Conservation (phyloP, 2,888 invertebrate genomes). For the Tenthredo amoena region DNA sequence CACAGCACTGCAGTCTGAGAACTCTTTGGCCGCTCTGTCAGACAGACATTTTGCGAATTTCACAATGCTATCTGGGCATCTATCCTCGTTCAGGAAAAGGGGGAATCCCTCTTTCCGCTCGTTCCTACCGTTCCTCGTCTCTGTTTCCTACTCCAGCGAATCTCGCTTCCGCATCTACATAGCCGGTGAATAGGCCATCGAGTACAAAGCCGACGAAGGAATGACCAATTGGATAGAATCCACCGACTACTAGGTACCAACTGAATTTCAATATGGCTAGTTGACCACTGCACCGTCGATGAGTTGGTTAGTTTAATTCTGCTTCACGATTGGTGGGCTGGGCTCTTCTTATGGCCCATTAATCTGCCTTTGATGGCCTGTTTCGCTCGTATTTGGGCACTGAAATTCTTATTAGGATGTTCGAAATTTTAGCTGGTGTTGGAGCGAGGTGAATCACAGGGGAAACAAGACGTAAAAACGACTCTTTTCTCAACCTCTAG, state of each 20-base stretch:
- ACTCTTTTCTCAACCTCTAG: not conserved
- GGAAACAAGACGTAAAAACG: not conserved
- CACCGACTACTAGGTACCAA: conserved; percentile 23
- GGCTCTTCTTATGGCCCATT: not conserved
- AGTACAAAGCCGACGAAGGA: conserved; percentile 48
- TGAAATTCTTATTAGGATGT: not conserved
- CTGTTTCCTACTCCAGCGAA: not conserved
- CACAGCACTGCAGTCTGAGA: not conserved
- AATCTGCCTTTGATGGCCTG: not conserved
- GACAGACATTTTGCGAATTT: conserved; percentile 32
- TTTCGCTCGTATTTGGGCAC: not conserved
- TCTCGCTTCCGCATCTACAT: conserved; percentile 8
- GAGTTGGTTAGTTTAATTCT: not conserved
- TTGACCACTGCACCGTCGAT: conserved; percentile 9
- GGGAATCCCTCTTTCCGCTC: not conserved
- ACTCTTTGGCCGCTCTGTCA: not conserved
- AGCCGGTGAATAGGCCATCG: conserved; percentile 50
- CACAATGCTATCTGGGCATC: conserved; percentile 52
- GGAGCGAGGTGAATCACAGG: not conserved
- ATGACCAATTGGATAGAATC: conserved; percentile 49
- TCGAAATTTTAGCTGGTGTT: not conserved
- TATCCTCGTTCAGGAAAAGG: conserved; percentile 43
- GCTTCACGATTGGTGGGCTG: not conserved
- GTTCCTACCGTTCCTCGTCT: not conserved
- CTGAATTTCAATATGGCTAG: conserved; percentile 42